Evolutionary conservation across 64 coral and sea anemone genomes (phyloP).

Genomic region (Montipora foliosa): DNA sequence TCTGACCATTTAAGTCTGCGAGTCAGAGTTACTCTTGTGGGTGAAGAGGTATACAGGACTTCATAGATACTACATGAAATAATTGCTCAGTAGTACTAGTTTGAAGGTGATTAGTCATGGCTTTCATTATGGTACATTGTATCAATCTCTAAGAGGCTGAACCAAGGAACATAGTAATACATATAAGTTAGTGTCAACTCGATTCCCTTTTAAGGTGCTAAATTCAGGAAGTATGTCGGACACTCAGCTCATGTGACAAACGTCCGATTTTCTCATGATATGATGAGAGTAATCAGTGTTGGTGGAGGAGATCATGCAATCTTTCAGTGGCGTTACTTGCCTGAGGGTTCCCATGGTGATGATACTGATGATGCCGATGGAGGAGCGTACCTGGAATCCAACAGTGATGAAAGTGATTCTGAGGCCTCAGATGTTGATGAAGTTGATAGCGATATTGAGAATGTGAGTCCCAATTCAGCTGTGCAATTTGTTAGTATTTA

Average conservation of each 20-base stretch:
- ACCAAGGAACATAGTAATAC: neutral
- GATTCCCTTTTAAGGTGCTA: slow-evolving; percentile 40
- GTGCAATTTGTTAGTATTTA: no score
- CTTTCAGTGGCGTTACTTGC: slow-evolving; percentile 97
- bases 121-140: no score
- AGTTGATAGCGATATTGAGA: slow-evolving; percentile 97
- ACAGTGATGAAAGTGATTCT: slow-evolving; percentile 94
- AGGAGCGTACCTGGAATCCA: slow-evolving; percentile 87
- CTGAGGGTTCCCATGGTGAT: slow-evolving; percentile 80
- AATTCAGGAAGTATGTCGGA: slow-evolving; percentile 90
- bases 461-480: slow-evolving; percentile 63
- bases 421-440: slow-evolving; percentile 95
- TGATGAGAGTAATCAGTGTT: slow-evolving; percentile 85
- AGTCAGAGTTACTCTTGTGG: no score
- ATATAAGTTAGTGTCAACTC: neutral
- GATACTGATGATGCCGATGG: slow-evolving; percentile 72
- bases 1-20: no score
- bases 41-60: no score
- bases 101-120: no score
- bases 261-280: slow-evolving; percentile 94
- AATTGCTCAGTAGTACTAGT: no score
- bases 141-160: no score
- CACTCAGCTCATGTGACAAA: slow-evolving; percentile 97
- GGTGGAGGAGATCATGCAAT: slow-evolving; percentile 98
- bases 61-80: no score